Conservation (phyloP, 2,888 invertebrate species). For the Hoplodrina ambigua region DNA sequence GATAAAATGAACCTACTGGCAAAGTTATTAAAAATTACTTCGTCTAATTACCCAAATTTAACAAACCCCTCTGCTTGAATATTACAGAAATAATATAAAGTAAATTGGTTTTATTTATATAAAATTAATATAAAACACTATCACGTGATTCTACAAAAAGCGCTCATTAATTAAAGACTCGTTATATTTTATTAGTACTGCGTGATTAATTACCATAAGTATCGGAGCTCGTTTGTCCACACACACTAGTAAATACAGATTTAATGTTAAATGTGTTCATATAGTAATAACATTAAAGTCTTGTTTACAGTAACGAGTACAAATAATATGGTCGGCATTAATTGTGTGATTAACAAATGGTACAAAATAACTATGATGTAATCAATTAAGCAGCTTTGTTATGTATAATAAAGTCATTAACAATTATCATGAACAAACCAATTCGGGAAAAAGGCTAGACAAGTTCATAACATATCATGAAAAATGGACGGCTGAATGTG, state of each 20-base stretch:
- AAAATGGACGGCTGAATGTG: too few relatives aligned
- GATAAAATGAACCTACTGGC: neutral
- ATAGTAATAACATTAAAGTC: constrained; percentile 25
- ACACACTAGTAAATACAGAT: constrained; percentile 9
- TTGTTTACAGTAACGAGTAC: neutral
- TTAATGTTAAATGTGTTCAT: constrained; percentile 9
- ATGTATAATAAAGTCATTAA: neutral
- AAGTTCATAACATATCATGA: too few relatives aligned
- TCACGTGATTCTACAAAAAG: neutral
- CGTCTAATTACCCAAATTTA: neutral
- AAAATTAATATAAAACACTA: constrained; percentile 24
- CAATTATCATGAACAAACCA: too few relatives aligned
- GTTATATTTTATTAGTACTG: constrained; percentile 25
- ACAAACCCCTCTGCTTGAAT: neutral
- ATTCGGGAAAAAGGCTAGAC: too few relatives aligned
- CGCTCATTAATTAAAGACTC: constrained; percentile 15
- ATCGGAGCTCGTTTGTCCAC: constrained; percentile 11
- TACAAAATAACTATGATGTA: neutral
- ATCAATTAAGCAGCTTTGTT: neutral
- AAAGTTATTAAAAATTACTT: neutral
- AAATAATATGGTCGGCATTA: neutral
- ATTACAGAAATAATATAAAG: neutral
- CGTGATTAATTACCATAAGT: constrained; percentile 34
- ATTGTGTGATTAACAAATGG: constrained; percentile 3
- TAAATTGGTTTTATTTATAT: too few relatives aligned